Conservation (phyloP, 2,888 invertebrate species). For the Lomographa bimaculata region DNA sequence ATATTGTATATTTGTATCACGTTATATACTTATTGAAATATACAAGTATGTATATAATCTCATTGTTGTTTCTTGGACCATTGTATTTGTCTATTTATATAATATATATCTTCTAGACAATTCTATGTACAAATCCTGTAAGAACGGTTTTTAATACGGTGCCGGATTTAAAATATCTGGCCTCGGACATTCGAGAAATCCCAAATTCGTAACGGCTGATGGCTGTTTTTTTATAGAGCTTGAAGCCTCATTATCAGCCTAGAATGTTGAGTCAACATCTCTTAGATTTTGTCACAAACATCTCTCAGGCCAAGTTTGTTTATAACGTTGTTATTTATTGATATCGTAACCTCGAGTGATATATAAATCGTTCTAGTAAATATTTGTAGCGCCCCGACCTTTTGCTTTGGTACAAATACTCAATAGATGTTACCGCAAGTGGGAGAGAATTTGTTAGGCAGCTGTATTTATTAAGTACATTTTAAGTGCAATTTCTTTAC, state of each 20-base stretch:
- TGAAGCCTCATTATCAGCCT: no score
- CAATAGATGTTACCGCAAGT: slow-evolving; percentile 68
- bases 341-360: slow-evolving; percentile 57
- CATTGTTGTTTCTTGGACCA: slow-evolving; percentile 51
- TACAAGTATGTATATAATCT: slow-evolving; percentile 41
- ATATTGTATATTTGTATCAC: slow-evolving; percentile 71
- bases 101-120: slow-evolving; percentile 5
- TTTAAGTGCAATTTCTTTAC: slow-evolving; percentile 3
- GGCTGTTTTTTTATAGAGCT: no score
- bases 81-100: slow-evolving; percentile 22
- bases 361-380: slow-evolving; percentile 25
- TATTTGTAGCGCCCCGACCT: slow-evolving; percentile 44
- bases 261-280: no score
- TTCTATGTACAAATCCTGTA: slow-evolving; percentile 14
- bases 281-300: no score
- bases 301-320: slow-evolving; percentile 1
- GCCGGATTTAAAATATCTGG: not conserved
- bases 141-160: slow-evolving; percentile 21
- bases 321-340: not conserved
- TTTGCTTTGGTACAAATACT: slow-evolving; percentile 79
- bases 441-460: slow-evolving; percentile 48
- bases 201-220: no score
- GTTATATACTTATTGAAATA: slow-evolving; percentile 39
- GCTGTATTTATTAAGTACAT: slow-evolving; percentile 42
- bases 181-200: no score